Base-by-base conservation (phyloP, 1,140 invertebrate genomes). In the Calephelis virginiensis region DNA sequence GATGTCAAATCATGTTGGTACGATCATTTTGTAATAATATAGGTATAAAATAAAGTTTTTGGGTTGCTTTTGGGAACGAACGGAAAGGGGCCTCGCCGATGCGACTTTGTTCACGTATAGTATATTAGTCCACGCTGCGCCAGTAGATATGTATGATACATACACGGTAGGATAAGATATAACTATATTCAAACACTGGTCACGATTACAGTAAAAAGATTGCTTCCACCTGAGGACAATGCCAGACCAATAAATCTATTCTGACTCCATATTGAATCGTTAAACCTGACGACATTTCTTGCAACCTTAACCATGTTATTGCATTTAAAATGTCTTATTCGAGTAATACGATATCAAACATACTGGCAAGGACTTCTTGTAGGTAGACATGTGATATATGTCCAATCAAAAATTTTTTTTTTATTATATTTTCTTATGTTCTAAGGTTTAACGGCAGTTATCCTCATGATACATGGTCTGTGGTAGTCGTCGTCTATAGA, bases 241-340 rank as follows among this genome's bases (percentile, higher is more conserved):
- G 53, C 56, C 56, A 59, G 56, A 59, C 56, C 56, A 12, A 59
- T 59, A 59, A 59, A 59, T 59, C 53, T 14, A 56, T 56, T 28
- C 37, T 7, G 56, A 8, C 56, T 59, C 56, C 56, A 59, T 38
- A 59, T 59, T 59, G 56, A 59, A 69, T 61, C 56, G 67, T 61
- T 61, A 28, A 61, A 37, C 56, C 37, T 43, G 37, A 53, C 63
- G 67, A 69, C 64, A 69, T 65, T 59, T 61, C 64, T 63, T 43
- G 67, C 67, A 69, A 59, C n/a, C 38, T 59, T 59, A 59, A 59
- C 56, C 56, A 59, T 40, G 56, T 59, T 59, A 74, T 71, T 71
- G 71, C 66, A 68, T 74, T 46, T 53, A 64, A 53, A 65, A 67
- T 68, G 63, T 63, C 53, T 71, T 68, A 71, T 68, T 73, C 66